Base-by-base conservation (phyloP, 2,888 invertebrate genomes). In the Nomada goodeniana region DNA sequence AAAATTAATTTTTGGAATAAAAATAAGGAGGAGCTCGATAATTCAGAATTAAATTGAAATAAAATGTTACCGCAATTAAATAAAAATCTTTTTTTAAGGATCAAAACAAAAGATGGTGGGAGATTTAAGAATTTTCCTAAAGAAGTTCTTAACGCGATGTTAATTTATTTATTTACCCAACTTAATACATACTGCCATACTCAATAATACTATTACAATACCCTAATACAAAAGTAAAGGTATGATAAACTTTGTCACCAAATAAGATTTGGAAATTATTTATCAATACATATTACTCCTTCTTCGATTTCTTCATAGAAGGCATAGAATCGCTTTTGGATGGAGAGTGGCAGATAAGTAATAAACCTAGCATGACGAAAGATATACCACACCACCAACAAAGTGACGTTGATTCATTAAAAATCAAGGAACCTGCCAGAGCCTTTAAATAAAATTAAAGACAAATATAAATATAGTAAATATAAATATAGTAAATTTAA, bases 351-450 rank as follows among this genome's bases (percentile, higher is more conserved):
- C 90, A 90, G 7, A 97, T 95, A 75, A 97, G 94, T 36, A 96
- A 93, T 36, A 98, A 94, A 10, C 98, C 98, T 53, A 95, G 89
- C 10, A 97, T 92, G 76, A 98, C 96, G 18, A 97, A 94, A 23
- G 95, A 91, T 7, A 96, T 96, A 0, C 98, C 98, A 13, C 95
- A 88, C 96, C 97, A 96, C 96, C 97, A 97, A 52, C 95, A 91
- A 9, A 96, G 67, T 0, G 97, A 95, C 0, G 97, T 95, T 0
- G 95, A 94, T 93, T 98, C 98, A 26, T 95, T 95, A 93, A 97
- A 98, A 59, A 97, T 88, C 10, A 96, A 79, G 71, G 95, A 94
- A 5, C 98, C 98, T 74, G 96, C 94, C 53, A 97, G 77, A 60
- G 97, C 97, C 98, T 98, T 84, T 15, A 83, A 86, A 76, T 60